These are phyloP conservation scores for Hirundo rustica DNA, from an alignment of 2,797 vertebrate genomes.

Conservation along the genomic window DNA sequence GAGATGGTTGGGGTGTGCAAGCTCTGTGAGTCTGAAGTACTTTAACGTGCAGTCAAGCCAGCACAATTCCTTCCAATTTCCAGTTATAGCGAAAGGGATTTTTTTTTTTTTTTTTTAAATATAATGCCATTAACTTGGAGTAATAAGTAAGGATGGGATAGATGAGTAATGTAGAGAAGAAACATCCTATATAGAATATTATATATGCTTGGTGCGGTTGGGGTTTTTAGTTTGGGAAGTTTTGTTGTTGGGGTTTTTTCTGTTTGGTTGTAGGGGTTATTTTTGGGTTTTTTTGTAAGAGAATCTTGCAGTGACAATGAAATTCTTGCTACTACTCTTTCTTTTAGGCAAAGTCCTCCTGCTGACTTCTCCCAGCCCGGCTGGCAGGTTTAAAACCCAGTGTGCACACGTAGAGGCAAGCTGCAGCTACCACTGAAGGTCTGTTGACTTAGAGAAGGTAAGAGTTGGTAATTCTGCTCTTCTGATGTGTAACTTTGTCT, in stretches of 20 bases:
- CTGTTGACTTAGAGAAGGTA: neutral
- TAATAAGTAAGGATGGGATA: no score
- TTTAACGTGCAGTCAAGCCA: rapidly evolving
- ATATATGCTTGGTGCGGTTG: no score
- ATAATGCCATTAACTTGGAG: no score
- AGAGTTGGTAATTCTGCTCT: neutral
- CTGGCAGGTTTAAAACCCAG: neutral
- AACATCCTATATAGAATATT: no score
- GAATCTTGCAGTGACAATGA: no score
- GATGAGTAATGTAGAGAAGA: no score
- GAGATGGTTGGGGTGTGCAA: neutral
- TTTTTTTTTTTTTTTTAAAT: no score
- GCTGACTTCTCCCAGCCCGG: neutral
- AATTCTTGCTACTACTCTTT: neutral
- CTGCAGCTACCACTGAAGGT: neutral
- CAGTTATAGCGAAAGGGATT: no score
- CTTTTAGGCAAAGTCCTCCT: neutral
- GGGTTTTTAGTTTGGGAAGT: no score
- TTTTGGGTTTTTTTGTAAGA: no score
- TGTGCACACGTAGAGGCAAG: rapidly evolving
- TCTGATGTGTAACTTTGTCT: neutral
- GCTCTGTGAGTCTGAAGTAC: neutral
- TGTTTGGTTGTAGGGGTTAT: no score
- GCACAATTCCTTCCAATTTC: neutral
- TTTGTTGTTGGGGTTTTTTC: no score